Base-by-base conservation (phyloP, 2,888 invertebrate species). In the Epirrita christyi region DNA sequence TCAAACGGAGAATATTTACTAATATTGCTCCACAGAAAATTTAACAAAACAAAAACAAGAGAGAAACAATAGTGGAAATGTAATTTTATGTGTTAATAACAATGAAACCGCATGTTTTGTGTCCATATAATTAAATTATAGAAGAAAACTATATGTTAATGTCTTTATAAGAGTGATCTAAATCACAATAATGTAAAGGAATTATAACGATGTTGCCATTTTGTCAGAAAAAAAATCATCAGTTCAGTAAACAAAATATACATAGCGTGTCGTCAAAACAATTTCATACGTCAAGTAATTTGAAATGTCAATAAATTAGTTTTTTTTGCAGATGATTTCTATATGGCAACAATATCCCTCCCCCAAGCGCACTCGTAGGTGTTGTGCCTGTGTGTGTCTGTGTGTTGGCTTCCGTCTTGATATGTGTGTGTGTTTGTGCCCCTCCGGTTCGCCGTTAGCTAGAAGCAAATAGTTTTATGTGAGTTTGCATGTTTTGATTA, bases 91-190 rank as follows among this genome's bases (percentile, higher is more conserved):
- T 85, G 83, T 84, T 76, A 78, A 70, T 76, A 63, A 66, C 61
- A 66, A 65, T 67, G 64, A 63, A 56, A 72, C 79, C 55, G 59
- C 55, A 59, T 66, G 67, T 67, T 64, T 61, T 83, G 88, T 88
- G 86, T 88, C 85, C 86, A 75, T 53, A 65, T 63, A 61, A 73
- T 83, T 82, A 73, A 81, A 76, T 77, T 78, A 80, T 63, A 71
- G 67, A 68, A 73, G 64, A 67, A 78, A 85, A 85, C 88, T 89
- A 90, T 80, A 80, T 86, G 88, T 89, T 91, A 91, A 92, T 92
- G 91, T 92, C 91, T 92, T 92, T 92, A 89, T 88, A 85, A 79
- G 79, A 80, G 91, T 90, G 89, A 91, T 86, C 83, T 86, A 88
- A 67, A 88, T 91, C 90, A 90, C 89, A 81, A 58, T 81, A 80